These are phyloP conservation scores for Mayetiola destructor DNA, from an alignment of 2,888 invertebrate genomes.

Conservation along the genomic window DNA sequence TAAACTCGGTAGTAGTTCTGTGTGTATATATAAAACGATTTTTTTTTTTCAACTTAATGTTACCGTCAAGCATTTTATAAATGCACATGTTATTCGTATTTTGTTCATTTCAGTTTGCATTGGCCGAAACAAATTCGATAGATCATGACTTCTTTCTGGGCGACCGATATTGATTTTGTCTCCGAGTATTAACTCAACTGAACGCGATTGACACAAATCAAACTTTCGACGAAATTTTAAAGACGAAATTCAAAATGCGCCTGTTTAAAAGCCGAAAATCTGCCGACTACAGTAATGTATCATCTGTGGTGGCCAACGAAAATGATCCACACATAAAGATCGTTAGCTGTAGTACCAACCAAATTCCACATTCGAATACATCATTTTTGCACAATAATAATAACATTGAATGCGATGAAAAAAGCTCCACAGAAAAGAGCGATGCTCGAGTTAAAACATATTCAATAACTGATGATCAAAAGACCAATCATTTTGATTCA, in stretches of 20 bases:
- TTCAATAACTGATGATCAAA: neutral
- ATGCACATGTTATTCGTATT: no score
- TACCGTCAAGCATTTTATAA: no score
- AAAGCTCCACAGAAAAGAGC: neutral
- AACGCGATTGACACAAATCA: no score
- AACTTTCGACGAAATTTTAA: no score
- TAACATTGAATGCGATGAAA: slow-evolving; percentile 18
- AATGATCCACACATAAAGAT: slow-evolving; percentile 34
- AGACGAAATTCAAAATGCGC: slow-evolving; percentile 29
- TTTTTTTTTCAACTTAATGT: no score
- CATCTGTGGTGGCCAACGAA: slow-evolving; percentile 18
- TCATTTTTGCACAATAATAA: slow-evolving; percentile 21
- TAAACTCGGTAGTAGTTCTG: no score
- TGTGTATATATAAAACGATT: no score
- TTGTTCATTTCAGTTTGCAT: no score
- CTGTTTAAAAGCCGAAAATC: slow-evolving; percentile 35
- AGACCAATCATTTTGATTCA: neutral
- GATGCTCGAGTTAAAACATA: neutral
- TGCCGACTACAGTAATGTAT: slow-evolving; percentile 29
- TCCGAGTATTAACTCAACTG: no score
- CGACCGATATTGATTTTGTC: no score
- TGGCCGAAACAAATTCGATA: no score
- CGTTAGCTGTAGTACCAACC: slow-evolving; percentile 30
- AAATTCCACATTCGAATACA: slow-evolving; percentile 16
- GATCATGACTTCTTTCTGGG: no score